Evolutionary conservation across 2,888 invertebrate genomes (phyloP), one percentile per base, ranked within the genome.

Genomic region (Trichopoda pennipes): DNA sequence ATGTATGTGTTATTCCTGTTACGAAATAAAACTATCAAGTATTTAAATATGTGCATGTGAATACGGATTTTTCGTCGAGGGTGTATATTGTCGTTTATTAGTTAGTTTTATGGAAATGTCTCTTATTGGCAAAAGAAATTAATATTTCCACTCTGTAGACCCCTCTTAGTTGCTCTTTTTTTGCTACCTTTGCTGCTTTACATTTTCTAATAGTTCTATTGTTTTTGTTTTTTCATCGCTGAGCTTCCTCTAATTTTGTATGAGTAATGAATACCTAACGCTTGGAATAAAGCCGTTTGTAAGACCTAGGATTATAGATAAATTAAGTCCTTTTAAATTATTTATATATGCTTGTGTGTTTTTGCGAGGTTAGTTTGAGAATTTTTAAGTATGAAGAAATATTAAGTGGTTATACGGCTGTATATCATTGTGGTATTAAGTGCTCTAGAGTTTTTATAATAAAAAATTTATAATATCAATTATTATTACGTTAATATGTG

Each of bases 191-290:
- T 60, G 32, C 66, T 66, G 66, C 47, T 60, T 73, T 56, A 55
- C 12, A 42, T 53, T 42, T 58, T 80, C 63, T 80, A 28, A 38
- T 72, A 19, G 58, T 55, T 35, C 53, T 70, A 3, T 3, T 14
- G 19, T 44, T 70, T 60, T 44, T 61, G 4, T 69, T 21, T 42
- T 12, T 58, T 44, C 10, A 28, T 38, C 10, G 3, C 28, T 56
- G 55, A 44, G 56, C 55, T 49, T 14, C 38, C 64, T 76, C 47
- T 55, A 69, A 74, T 70, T 72, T 76, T 49, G 78, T 64, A 55
- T 60, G 78, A 68, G 78, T 82, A 82, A 82, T 79, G 78, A 82
- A 75, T 79, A 56, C 44, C 68, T 63, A 76, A 82, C 72, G 75
- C 72, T 72, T 61, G 28, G 35, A 68, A 53, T 58, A 79, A 79